These are phyloP conservation scores for Azemiops feae DNA, from an alignment of 2,113 vertebrate species.

Conservation along the genomic window DNA sequence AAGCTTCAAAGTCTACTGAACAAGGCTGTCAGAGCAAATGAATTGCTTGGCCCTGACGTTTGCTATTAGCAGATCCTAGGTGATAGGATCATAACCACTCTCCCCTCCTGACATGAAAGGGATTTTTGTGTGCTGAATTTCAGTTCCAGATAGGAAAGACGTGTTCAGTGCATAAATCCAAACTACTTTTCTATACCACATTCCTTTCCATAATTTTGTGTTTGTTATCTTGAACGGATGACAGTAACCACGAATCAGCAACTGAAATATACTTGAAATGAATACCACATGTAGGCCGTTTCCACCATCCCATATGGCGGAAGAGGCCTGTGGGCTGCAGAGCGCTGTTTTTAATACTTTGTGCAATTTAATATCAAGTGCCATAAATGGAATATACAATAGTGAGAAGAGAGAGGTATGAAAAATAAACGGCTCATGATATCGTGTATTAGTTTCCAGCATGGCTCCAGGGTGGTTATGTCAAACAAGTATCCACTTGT, in stretches of 20 bases:
- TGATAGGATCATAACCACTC: conserved; percentile 67
- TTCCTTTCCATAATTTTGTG: conserved; percentile 62
- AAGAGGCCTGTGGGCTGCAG: conserved; percentile 36
- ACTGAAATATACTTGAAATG: conserved; percentile 70
- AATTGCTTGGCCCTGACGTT: conserved; percentile 71
- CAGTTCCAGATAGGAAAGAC: conserved; percentile 70
- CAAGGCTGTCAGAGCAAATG: conserved; percentile 67
- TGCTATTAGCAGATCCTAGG: conserved; percentile 73
- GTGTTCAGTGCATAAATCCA: conserved; percentile 67
- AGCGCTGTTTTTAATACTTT: conserved; percentile 55
- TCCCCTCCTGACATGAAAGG: conserved; percentile 69
- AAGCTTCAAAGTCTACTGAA: conserved; percentile 56
- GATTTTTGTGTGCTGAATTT: conserved; percentile 71
- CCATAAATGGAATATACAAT: conserved; percentile 61
- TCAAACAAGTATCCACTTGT: conserved; percentile 68
- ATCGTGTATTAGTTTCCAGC: conserved; percentile 58
- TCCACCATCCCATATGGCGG: conserved; percentile 59
- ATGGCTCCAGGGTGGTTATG: conserved; percentile 58
- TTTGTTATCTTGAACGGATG: conserved; percentile 70
- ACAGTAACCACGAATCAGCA: conserved; percentile 68
- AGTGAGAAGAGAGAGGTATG: conserved; percentile 50
- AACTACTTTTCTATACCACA: conserved; percentile 61
- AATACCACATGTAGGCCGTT: conserved; percentile 70
- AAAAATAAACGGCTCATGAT: conserved; percentile 72
- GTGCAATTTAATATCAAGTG: conserved; percentile 66